Percentiles rank a stretch among this genome's conserved stretches.
Conservation (phyloP, 2,888 invertebrate species). For the Hemicrepidius hirtus region DNA sequence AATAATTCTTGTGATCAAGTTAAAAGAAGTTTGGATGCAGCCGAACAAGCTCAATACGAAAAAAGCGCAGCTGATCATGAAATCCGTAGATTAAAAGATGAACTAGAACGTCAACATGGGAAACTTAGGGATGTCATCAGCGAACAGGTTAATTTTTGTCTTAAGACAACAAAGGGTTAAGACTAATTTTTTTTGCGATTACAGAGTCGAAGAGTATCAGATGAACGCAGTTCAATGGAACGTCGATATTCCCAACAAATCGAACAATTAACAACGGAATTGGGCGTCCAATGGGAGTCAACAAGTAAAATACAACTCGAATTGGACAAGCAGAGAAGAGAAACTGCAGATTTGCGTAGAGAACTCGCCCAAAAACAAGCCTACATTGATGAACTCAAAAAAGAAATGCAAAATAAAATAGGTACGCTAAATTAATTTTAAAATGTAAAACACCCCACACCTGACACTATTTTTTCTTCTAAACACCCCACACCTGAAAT, state of each 20-base stretch:
- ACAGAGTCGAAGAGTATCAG: constrained; percentile 77
- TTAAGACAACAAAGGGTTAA: neutral
- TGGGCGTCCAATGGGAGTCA: constrained; percentile 87
- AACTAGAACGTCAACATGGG: constrained; percentile 84
- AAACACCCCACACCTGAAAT: too few relatives aligned
- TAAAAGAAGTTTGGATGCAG: constrained; percentile 81
- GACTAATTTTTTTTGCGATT: too few relatives aligned
- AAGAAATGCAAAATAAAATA: constrained; percentile 86
- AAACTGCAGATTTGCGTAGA: constrained; percentile 84
- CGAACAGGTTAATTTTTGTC: constrained; percentile 76
- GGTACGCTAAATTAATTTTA: constrained; percentile 70
- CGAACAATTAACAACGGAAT: constrained; percentile 86
- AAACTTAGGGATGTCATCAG: constrained; percentile 84
- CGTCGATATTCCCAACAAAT: constrained; percentile 82
- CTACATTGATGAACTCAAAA: constrained; percentile 85
- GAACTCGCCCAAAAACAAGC: constrained; percentile 85
- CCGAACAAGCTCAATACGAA: constrained; percentile 85
- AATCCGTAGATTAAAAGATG: constrained; percentile 84
- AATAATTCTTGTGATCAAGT: constrained; percentile 78
- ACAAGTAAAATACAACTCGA: constrained; percentile 86
- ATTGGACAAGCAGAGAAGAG: constrained; percentile 85
- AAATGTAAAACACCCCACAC: neutral
- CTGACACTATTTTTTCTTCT: neutral
- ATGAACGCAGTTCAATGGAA: constrained; percentile 83
- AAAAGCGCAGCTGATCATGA: constrained; percentile 85